Evolutionary conservation across 2,888 invertebrate species (phyloP), one percentile per base, ranked within the genome.

Genomic region (Idaea straminata): DNA sequence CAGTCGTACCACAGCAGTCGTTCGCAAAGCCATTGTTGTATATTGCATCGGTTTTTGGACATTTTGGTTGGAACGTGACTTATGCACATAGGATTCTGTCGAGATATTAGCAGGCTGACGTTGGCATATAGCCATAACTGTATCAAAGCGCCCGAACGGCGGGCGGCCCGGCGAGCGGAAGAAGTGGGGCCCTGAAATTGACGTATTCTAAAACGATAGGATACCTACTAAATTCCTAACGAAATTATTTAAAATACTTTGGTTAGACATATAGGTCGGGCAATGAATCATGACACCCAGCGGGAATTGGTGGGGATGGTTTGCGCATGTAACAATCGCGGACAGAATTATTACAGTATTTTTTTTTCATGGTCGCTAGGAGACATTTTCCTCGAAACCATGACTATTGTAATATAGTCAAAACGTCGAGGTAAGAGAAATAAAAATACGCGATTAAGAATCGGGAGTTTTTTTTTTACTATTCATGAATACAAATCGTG

Each of bases 121-220:
- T 77, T 89, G 90, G 91, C 89, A 80, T 74, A 68, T 71, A 76
- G 89, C 90, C 90, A 90, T 88, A 87, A 87, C 84, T 80, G 85
- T 81, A 76, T 74, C 76, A 79, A 75, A 78, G 80, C 80, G 81
- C 80, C 78, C 80, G 47, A 10, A n/a, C 38, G 38, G 38, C 38
- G 38, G 38, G 6, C 47, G 47, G 47, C 47, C 7, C 47, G 77
- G 80, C 83, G 81, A 82, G 80, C 79, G 81, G 79, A 83, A 82
- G 84, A 83, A 84, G 81, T 81, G 78, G 78, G 84, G 76, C 77
- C 77, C 85, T 80, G 79, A 81, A 78, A 80, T 78, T 80, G 85
- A 86, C 86, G 79, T 84, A 85, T 87, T 86, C 86, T 87, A 85
- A 77, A 77, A 47, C 47, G 47, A 7, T 47, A 13, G 25, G 25